Evolutionary conservation across 2,113 vertebrate genomes (phyloP).

Genomic region (Xiphophorus couchianus): DNA sequence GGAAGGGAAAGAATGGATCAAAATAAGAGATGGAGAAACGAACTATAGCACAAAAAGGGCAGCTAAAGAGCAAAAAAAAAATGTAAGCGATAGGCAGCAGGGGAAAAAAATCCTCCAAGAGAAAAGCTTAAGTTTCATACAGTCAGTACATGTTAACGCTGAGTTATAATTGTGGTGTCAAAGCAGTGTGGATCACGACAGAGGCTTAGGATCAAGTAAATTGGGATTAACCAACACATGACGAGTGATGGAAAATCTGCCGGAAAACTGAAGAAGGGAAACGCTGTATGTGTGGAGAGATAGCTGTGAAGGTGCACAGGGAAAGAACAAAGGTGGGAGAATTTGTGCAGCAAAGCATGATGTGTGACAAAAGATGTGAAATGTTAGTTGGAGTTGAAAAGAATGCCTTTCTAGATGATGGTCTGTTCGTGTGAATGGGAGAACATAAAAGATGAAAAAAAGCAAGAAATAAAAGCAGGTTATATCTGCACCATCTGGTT

Average conservation of each 20-base stretch:
- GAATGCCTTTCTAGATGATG: conserved; percentile 17
- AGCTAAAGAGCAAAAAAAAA: conserved; percentile 10
- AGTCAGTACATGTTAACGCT: conserved; percentile 48
- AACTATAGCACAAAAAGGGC: conserved; percentile 53
- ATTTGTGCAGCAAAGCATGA: conserved; percentile 33
- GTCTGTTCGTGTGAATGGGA: conserved; percentile 3
- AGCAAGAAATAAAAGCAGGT: neutral
- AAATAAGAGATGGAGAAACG: conserved; percentile 35
- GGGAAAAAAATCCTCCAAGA: conserved; percentile 55
- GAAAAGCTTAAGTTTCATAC: conserved; percentile 73
- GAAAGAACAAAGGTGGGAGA: conserved; percentile 46
- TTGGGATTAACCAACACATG: conserved; percentile 72
- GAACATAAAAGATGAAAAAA: conserved; percentile 7
- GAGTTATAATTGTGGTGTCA: conserved; percentile 51
- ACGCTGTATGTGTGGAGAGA: conserved; percentile 29
- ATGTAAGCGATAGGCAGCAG: neutral
- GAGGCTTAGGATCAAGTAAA: conserved; percentile 71
- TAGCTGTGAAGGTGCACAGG: conserved; percentile 26
- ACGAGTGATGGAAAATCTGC: conserved; percentile 56
- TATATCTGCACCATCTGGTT: conserved; percentile 5
- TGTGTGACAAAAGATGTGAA: conserved; percentile 58
- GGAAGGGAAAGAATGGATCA: conserved; percentile 46
- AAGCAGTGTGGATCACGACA: conserved; percentile 58
- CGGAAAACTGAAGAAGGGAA: conserved; percentile 33
- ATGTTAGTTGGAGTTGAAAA: conserved; percentile 44